Evolutionary conservation across 2,888 invertebrate species (phyloP), one percentile per base, ranked within the genome.

Genomic region (Phlogophora meticulosa): DNA sequence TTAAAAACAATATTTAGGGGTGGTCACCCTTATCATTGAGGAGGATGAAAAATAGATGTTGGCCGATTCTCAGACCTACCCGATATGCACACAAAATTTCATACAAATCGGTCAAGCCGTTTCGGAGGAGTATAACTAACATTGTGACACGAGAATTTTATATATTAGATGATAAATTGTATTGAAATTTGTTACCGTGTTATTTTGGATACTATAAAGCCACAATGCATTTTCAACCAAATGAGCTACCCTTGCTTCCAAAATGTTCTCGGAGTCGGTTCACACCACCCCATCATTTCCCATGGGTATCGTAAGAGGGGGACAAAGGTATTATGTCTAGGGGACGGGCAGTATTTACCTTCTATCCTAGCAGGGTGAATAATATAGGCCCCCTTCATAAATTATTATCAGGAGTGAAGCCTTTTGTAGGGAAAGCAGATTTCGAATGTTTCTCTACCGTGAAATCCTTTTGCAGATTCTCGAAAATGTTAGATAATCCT

Each of bases 291-390:
- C 49, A 38, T 78, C 32, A 61, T 78, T 66, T 79, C 75, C 80
- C 75, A 46, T 66, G 80, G 75, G 75, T 59, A 79, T 45, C 68
- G 55, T 76, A 40, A 38, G 55, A 48, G 40, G 53, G 61, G 51
- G 49, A 58, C 79, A 43, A 51, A 55, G 57, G 75, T 45, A 78
- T 74, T 66, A 62, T 55, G 48, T 75, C 45, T 58, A 56, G 67
- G 75, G 79, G 55, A 74, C 38, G 61, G 48, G 13, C 55, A 68
- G 75, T 62, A 66, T 79, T 66, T 67, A 74, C 61, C 58, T 79
- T 58, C 45, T 78, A 65, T 61, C 52, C 53, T 66, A 53, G 58
- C 49, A 48, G 79, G 59, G 59, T 58, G 80, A 79, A 79, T 76
- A 78, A 61, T 56, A 62, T 32, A 55, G 43, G n/a, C 38, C 55